Base-by-base conservation (phyloP, 2,797 vertebrate genomes). In the Sebastes elongatus region DNA sequence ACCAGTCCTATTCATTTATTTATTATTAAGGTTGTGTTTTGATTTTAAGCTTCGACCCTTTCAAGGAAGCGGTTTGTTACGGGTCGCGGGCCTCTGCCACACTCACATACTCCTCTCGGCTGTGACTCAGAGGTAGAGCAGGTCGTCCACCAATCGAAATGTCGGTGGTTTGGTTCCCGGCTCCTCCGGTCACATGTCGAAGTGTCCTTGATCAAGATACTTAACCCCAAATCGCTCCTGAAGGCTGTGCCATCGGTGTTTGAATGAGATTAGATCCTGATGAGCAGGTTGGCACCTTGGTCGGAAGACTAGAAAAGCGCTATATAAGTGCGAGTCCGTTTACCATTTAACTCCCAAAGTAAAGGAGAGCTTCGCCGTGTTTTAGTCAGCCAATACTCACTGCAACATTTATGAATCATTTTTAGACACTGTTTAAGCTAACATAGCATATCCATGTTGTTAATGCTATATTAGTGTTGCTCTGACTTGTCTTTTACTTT, bases 401-500 rank as follows among this genome's bases (percentile, higher is more conserved):
- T 0, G 11, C 27, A 59, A 46, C 52, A 42, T 69, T 53, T 49
- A 52, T 4, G 9, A 22, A 22, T 53, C n/a, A 22, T 42, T 61
- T 61, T 22, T 49, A 49, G 78, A 74, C 33, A 14, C 25, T 16
- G 13, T 71, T 59, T 61, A 80, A 52, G 23, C 35, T 56, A 55
- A 74, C 32, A 4, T 13, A 25, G 30, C 33, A 30, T 55, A 75
- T 78, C 38, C 6, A 16, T 68, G 25, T 76, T 83, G 57, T 80
- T 42, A 52, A 56, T 81, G 67, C 27, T 38, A 18, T 85, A 72
- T 77, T 74, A 74, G 67, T 85, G 38, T 76, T 82, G 22, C 67
- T 81, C 62, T 68, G 69, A 65, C 57, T 83, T 60, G 78, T 81
- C 86, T 85, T 78, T 74, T 57, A 79, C 74, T 76, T 71, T 80